Conservation (phyloP, 2,113 vertebrate genomes). For the Alethe diademata region DNA sequence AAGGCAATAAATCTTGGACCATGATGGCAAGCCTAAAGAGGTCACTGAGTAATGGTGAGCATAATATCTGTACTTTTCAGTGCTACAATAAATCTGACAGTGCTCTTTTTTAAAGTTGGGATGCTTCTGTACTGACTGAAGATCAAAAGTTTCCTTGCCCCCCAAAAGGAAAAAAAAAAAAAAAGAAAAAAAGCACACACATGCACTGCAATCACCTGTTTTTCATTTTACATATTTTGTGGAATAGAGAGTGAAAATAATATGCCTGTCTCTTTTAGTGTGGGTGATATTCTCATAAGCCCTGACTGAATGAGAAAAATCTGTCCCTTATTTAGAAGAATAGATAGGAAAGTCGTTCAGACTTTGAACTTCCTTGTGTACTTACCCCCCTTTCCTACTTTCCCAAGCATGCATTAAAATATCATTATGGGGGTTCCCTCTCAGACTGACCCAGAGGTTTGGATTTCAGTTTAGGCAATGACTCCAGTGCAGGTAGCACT, state of each 20-base stretch:
- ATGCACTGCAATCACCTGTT: slow-evolving; percentile 72
- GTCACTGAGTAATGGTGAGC: slow-evolving; percentile 78
- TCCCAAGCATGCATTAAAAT: background rate
- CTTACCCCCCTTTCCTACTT: background rate
- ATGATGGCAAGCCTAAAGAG: slow-evolving; percentile 77
- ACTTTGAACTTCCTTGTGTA: background rate
- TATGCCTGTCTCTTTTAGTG: slow-evolving; percentile 41
- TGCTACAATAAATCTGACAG: slow-evolving; percentile 80
- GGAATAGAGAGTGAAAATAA: slow-evolving; percentile 48
- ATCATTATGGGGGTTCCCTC: background rate
- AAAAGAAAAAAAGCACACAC: background rate
- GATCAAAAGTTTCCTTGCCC: slow-evolving; percentile 76
- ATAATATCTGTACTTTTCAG: slow-evolving; percentile 81
- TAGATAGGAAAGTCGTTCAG: background rate
- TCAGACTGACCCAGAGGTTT: background rate
- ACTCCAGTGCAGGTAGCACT: background rate
- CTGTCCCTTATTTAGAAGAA: slow-evolving; percentile 36
- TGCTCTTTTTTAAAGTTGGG: slow-evolving; percentile 59
- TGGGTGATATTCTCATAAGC: slow-evolving; percentile 68
- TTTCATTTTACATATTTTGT: slow-evolving; percentile 71
- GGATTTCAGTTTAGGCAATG: background rate
- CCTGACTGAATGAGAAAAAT: slow-evolving; percentile 53
- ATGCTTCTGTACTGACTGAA: slow-evolving; percentile 76
- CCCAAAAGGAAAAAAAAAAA: background rate
- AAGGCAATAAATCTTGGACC: slow-evolving; percentile 73